A percentile compares a stretch with the other conserved stretches of the same genome.
phyloP scores from a whole-genome alignment of 2,888 invertebrate genomes.

The Pachydiplax longipennis region DNA sequence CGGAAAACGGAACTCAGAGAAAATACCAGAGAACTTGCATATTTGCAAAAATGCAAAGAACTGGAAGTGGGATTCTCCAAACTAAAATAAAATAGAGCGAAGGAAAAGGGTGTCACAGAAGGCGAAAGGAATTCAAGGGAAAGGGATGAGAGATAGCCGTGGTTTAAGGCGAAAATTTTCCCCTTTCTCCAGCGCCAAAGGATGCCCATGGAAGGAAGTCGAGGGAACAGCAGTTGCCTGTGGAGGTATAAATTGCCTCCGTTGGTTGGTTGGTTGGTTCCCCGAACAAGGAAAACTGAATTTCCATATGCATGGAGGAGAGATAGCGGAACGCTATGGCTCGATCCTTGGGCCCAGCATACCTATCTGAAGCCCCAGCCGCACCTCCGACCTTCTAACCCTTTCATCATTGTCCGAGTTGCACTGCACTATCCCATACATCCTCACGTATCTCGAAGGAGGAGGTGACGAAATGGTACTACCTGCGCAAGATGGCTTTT shows the following conservation, averaged over 20 bases:
- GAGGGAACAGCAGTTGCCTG: constrained; percentile 5
- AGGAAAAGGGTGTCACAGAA: not conserved
- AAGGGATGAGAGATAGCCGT: constrained; percentile 11
- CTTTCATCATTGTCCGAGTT: not conserved
- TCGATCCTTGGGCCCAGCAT: not conserved
- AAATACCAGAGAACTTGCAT: no score
- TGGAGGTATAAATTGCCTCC: constrained; percentile 24
- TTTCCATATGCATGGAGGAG: constrained; percentile 38
- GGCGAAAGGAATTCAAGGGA: not conserved
- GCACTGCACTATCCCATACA: not conserved
- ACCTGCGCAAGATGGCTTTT: no score
- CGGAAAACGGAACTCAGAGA: no score
- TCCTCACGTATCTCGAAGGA: not conserved
- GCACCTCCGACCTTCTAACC: not conserved
- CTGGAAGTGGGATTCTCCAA: not conserved
- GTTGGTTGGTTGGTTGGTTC: not conserved
- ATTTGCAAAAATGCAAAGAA: no score
- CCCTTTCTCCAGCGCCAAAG: not conserved
- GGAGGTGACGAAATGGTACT: not conserved
- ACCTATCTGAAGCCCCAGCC: not conserved
- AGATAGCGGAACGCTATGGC: not conserved
- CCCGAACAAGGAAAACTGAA: constrained; percentile 25
- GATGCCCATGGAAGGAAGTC: not conserved
- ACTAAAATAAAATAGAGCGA: not conserved
- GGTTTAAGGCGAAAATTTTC: not conserved